These are phyloP conservation scores for Brachyopa scutellaris DNA, from an alignment of 2,888 invertebrate species.

Conservation along the genomic window DNA sequence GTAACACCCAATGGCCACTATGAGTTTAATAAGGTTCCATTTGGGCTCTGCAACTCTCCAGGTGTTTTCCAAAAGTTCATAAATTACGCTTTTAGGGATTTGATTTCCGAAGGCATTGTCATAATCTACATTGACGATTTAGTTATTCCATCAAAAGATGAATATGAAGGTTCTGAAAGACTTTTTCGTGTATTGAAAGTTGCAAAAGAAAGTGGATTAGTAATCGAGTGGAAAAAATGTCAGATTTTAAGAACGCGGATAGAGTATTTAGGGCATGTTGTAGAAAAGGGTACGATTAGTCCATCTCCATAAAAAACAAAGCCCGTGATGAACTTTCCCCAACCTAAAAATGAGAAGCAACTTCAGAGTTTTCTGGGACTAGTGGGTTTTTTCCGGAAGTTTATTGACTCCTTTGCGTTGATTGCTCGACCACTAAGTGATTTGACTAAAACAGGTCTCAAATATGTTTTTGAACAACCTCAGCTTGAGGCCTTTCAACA, in stretches of 20 bases:
- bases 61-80: constrained; percentile 76
- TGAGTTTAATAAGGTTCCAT: constrained; percentile 79
- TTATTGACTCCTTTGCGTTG: background rate
- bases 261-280: constrained; percentile 35
- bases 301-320: constrained; percentile 49
- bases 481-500: background rate
- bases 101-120: constrained; percentile 43
- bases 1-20: background rate
- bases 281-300: constrained; percentile 29
- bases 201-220: background rate
- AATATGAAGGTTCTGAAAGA: background rate
- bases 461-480: background rate
- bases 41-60: constrained; percentile 79
- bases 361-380: constrained; percentile 13
- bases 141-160: background rate
- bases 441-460: background rate
- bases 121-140: constrained; percentile 1
- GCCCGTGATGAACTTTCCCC: constrained; percentile 32
- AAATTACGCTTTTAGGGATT: constrained; percentile 42
- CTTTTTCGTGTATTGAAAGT: background rate
- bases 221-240: constrained; percentile 55
- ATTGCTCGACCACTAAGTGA: constrained; percentile 1
- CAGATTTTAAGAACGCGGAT: constrained; percentile 22
- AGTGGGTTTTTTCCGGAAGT: constrained; percentile 3
- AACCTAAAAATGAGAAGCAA: background rate